Evolutionary conservation across 2,888 invertebrate species (phyloP).

Genomic region (Andricus quercusramuli): DNA sequence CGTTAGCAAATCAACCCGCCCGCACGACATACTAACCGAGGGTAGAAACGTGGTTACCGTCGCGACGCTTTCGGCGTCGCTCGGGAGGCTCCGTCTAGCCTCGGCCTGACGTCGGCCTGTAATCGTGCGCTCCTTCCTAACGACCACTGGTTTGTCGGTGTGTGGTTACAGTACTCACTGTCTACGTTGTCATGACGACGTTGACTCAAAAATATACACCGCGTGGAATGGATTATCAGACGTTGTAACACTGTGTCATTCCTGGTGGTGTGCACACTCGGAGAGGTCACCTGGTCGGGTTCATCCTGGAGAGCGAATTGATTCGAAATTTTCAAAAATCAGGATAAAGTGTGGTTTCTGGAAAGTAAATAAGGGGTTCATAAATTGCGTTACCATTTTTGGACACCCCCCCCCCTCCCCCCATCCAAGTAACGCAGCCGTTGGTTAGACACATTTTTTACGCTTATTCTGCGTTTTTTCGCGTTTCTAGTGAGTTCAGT

Average conservation of each 20-base stretch:
- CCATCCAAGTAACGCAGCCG: too few species aligned
- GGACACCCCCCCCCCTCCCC: too few species aligned
- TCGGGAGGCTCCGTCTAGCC: conserved; percentile 60
- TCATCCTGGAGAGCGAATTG: too few species aligned
- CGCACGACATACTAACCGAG: conserved; percentile 68
- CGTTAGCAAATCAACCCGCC: conserved; percentile 69
- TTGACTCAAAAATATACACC: conserved; percentile 70
- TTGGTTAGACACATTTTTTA: too few species aligned
- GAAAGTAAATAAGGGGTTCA: too few species aligned
- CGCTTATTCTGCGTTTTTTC: too few species aligned
- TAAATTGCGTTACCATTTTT: too few species aligned
- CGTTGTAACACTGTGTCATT: neutral
- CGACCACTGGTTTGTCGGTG: conserved; percentile 50
- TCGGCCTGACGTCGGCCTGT: conserved; percentile 51
- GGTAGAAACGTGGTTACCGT: conserved; percentile 73
- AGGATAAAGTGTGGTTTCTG: too few species aligned
- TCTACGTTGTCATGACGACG: conserved; percentile 69
- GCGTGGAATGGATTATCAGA: conserved; percentile 30
- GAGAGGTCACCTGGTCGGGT: too few species aligned
- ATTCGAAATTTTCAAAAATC: too few species aligned
- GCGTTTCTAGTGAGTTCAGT: too few species aligned
- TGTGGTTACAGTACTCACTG: conserved; percentile 33
- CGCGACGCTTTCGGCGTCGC: conserved; percentile 64
- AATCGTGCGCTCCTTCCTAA: conserved; percentile 46
- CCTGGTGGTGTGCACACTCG: neutral